Conservation (phyloP, 2,888 invertebrate species). For the Lagria hirta region DNA sequence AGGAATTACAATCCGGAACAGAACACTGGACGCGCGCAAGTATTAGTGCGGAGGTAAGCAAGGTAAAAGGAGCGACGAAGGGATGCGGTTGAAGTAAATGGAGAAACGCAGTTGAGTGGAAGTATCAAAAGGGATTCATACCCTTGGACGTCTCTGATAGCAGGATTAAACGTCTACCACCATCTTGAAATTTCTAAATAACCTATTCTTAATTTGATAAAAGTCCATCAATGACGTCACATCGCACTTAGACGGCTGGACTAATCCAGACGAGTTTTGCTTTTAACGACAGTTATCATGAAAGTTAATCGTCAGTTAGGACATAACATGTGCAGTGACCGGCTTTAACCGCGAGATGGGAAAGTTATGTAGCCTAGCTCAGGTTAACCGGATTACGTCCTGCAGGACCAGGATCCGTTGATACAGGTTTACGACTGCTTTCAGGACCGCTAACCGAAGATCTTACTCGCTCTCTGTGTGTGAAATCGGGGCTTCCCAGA, state of each 20-base stretch:
- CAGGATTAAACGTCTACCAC: too few relatives aligned
- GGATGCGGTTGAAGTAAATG: constrained; percentile 49
- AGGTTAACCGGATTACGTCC: constrained; percentile 53
- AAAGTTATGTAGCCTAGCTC: constrained; percentile 54
- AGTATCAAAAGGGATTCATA: constrained; percentile 14
- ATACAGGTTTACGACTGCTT: constrained; percentile 33
- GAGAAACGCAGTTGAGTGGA: constrained; percentile 43
- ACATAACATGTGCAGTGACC: constrained; percentile 25
- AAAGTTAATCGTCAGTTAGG: constrained; percentile 44
- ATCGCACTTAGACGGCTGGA: too few relatives aligned
- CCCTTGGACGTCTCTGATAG: constrained; percentile 12
- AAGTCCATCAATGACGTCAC: too few relatives aligned
- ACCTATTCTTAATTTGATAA: too few relatives aligned
- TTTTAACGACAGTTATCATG: constrained; percentile 51
- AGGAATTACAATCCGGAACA: constrained; percentile 54
- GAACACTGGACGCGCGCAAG: constrained; percentile 50
- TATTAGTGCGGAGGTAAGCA: constrained; percentile 48
- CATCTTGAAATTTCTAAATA: too few relatives aligned
- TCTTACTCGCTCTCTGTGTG: constrained; percentile 32
- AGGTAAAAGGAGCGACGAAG: constrained; percentile 47
- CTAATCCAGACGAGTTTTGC: too few relatives aligned
- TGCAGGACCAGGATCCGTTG: constrained; percentile 34
- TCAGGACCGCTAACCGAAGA: constrained; percentile 26
- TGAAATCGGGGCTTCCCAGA: constrained; percentile 36
- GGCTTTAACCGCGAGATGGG: constrained; percentile 48